phyloP scores from a whole-genome alignment of 1,140 invertebrate genomes.

The Cherax destructor region DNA sequence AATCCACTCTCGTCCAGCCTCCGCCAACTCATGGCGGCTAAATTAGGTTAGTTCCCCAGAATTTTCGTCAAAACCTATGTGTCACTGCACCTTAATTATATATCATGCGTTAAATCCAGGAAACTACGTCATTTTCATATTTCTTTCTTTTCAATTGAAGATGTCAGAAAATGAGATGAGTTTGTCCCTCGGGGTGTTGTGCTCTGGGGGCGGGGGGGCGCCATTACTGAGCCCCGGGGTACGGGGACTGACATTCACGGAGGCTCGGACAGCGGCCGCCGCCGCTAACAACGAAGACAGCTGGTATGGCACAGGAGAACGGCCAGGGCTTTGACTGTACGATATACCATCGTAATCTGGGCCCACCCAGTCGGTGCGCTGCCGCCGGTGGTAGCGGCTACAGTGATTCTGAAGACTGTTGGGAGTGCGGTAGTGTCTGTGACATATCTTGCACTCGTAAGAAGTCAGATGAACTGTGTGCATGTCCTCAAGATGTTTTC shows the following conservation, averaged over 20 bases:
- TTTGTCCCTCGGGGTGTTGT: constrained; percentile 36
- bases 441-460: constrained; percentile 90
- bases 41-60: constrained; percentile 34
- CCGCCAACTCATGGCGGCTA: constrained; percentile 11
- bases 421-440: constrained; percentile 83
- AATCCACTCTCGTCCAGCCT: constrained; percentile 24
- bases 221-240: constrained; percentile 41
- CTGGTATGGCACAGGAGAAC: constrained; percentile 14
- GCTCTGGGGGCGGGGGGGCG: constrained; percentile 15
- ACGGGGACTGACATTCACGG: constrained; percentile 3
- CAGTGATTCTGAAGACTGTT: constrained; percentile 78
- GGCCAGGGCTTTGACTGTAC: not conserved
- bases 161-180: constrained; percentile 45
- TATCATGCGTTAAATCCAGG: constrained; percentile 33
- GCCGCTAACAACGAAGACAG: constrained; percentile 10
- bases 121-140: not conserved
- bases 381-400: constrained; percentile 77
- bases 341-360: constrained; percentile 9
- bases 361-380: constrained; percentile 3
- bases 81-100: constrained; percentile 32
- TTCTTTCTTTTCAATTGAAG: constrained; percentile 32
- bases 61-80: constrained; percentile 11
- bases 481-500: constrained; percentile 89
- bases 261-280: constrained; percentile 19
- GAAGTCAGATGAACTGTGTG: constrained; percentile 89